Conservation (phyloP, 2,113 vertebrate species). For the Microtus ochrogaster region DNA sequence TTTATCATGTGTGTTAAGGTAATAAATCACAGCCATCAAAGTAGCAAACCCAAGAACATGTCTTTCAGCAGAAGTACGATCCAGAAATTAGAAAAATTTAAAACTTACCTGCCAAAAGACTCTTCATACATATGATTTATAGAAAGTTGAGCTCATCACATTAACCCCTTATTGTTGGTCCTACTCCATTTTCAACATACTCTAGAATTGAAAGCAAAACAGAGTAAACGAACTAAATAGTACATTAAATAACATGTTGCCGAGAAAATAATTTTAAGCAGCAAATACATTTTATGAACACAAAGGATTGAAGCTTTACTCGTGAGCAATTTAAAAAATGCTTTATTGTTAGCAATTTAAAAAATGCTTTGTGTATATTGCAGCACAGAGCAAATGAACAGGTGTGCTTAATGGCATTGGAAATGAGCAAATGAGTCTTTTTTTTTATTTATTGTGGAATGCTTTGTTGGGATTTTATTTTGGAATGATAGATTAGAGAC, state of each 20-base stretch:
- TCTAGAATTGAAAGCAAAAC: conserved; percentile 12
- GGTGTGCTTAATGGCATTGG: background rate
- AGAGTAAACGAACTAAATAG: background rate
- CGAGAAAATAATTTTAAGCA: background rate
- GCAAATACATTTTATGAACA: background rate
- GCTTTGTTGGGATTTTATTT: background rate
- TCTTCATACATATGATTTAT: background rate
- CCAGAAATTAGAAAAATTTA: background rate
- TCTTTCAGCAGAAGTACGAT: conserved; percentile 7
- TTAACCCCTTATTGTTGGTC: background rate
- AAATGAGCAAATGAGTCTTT: background rate
- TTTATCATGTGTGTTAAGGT: background rate
- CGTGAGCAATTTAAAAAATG: background rate
- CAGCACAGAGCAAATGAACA: background rate
- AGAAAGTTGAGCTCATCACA: background rate
- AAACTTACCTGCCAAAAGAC: background rate
- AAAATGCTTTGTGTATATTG: background rate
- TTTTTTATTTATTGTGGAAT: background rate
- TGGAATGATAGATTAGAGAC: background rate
- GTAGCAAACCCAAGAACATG: background rate
- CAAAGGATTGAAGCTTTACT: background rate
- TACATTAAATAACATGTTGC: background rate
- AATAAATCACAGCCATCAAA: background rate
- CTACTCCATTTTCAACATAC: background rate
- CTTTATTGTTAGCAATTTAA: background rate